Evolutionary conservation across 92 coral and sea anemone genomes (phyloP), one percentile per base, ranked within the genome.

Genomic region (Epizoanthus rinbou): DNA sequence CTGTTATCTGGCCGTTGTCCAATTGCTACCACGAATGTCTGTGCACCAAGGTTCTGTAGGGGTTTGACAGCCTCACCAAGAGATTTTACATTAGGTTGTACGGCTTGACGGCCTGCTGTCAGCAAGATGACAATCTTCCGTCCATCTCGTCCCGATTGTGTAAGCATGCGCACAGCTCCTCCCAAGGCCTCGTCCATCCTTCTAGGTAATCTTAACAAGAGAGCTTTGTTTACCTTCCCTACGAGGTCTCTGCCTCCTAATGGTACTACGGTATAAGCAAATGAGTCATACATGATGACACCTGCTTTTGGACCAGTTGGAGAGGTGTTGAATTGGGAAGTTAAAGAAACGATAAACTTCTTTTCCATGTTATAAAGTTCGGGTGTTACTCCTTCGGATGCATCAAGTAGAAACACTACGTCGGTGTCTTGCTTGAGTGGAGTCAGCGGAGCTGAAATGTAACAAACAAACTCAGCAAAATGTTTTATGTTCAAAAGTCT

Each of bases 1-100:
- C 15, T 45, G 22, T 53, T 41, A 28, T 53, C 62, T 67, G 76
- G 74, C 31, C 37, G 33, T 8, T 24, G 8, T 25, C 85, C 76
- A 43, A 81, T 79, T 39, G 95, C 94, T 6, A 95, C 88, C 31
- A 88, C 96, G 69, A 90, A 90, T 76, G 91, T 80, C 75, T 88
- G 89, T 10, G 91, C 94, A 18, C 82, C 89, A 53, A 87, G 89
- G 41, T 84, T 82, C 18, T 87, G 91, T 45, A 95, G 84, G 25
- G 89, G 86, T 21, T 84, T 86, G 10, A 92, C 91, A 62, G 91
- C 89, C 6, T 69, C 82, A n/a, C 80, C 84, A 14, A 95, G 86
- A n/a, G 98, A 75, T 45, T 79, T 88, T 47, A 80, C 73, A 14
- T 41, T 21, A 22, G 70, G 58, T 62, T 85, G 85, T 6, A 60